Conservation (phyloP, 2,888 invertebrate species). For the Nomada fucata region DNA sequence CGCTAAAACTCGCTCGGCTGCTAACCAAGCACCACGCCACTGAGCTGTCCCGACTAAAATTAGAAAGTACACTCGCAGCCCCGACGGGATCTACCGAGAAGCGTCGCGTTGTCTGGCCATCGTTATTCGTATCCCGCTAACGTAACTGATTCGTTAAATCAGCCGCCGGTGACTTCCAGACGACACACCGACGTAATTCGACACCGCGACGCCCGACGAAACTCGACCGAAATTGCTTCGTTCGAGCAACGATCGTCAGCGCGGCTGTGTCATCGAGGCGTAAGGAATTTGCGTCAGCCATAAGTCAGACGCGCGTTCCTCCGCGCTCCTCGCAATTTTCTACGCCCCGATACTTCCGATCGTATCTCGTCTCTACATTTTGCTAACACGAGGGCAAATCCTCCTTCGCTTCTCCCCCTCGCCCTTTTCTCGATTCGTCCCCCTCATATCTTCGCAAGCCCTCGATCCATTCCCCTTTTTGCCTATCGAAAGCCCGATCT, state of each 20-base stretch:
- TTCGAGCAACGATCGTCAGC: neutral
- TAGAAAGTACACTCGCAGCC: constrained; percentile 69
- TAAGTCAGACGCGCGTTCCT: constrained; percentile 43
- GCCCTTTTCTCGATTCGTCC: neutral
- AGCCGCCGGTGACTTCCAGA: constrained; percentile 53
- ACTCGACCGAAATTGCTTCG: constrained; percentile 34
- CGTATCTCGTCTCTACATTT: too few relatives aligned
- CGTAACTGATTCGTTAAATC: constrained; percentile 71
- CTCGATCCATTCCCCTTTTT: neutral
- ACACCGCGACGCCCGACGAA: constrained; percentile 40
- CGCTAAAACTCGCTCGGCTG: constrained; percentile 25
- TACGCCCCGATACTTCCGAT: neutral
- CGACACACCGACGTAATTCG: constrained; percentile 50
- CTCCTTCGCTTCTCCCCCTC: neutral
- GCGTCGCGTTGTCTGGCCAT: constrained; percentile 75
- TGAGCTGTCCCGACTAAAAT: constrained; percentile 75
- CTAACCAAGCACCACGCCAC: constrained; percentile 64
- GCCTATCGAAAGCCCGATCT: constrained; percentile 2
- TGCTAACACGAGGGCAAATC: neutral
- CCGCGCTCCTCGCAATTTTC: neutral
- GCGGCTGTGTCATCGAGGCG: neutral
- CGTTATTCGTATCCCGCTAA: constrained; percentile 67
- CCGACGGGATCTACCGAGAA: constrained; percentile 67
- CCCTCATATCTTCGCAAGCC: neutral
- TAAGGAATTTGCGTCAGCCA: constrained; percentile 38